A percentile compares a stretch with the other conserved stretches of the same genome.
phyloP scores from a whole-genome alignment of 2,797 vertebrate genomes.

The Glyptemys insculpta region DNA sequence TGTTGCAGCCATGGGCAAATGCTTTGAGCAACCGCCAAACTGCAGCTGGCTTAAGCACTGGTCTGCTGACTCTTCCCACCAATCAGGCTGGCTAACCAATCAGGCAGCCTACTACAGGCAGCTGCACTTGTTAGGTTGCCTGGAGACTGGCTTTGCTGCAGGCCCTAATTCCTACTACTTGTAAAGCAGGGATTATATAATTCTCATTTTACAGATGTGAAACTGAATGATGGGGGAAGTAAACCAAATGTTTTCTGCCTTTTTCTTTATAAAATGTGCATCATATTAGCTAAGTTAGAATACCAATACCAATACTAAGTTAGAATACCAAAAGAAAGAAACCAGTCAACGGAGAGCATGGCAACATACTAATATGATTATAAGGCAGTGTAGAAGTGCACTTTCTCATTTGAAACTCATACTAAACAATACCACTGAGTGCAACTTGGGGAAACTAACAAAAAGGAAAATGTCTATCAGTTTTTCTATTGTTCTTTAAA shows the following conservation, averaged over 20 bases:
- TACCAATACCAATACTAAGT: neutral
- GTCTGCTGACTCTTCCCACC: too few relatives aligned
- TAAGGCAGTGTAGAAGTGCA: neutral
- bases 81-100: neutral
- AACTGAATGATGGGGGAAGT: neutral
- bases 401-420: slow-evolving; percentile 26
- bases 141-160: neutral
- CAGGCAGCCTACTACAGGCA: neutral
- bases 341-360: neutral
- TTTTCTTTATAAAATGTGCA: neutral
- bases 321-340: neutral
- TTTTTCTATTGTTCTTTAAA: slow-evolving; percentile 73
- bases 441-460: slow-evolving; percentile 37
- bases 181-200: neutral
- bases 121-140: neutral
- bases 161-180: neutral
- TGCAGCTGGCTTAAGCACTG: neutral
- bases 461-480: slow-evolving; percentile 59
- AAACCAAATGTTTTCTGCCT: neutral
- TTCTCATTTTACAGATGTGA: neutral
- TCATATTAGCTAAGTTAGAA: neutral
- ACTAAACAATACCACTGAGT: slow-evolving; percentile 4
- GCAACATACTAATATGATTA: neutral
- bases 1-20: neutral
- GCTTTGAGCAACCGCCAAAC: neutral